Base-by-base conservation (phyloP, 2,888 invertebrate genomes). In the Drosophila emarginata region DNA sequence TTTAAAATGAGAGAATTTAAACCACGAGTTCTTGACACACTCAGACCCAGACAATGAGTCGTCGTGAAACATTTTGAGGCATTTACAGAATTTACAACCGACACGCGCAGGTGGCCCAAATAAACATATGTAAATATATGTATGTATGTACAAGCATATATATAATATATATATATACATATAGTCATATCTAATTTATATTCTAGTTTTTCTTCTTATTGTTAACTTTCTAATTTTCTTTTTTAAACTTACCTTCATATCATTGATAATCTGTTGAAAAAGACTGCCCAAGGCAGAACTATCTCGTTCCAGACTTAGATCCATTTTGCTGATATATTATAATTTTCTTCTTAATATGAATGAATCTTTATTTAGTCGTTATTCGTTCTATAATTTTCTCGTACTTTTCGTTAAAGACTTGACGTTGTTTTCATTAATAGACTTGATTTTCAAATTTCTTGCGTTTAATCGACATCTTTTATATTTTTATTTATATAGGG, bases 251-350 rank as follows among this genome's bases (percentile, higher is more conserved):
- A 98, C 98, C 96, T 98, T 98, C 96, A 99, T 96, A 92, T 99
- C 99, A 90, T 95, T 95, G 88, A 99, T 96, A 87, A 99, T 97
- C 92, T 97, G 97, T 93, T 98, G 97, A 92, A 98, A 98, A 84
- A 98, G 94, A 91, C 96, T 97, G 92, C 98, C 98, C 90, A 98
- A 93, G 82, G 97, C 97, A 91, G 96, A 96, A 91, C 96, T 96
- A 93, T 97, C 97, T 92, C 96, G 91, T 89, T 92, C 92, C 69
- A 92, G 88, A 76, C 90, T 92, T 73, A 92, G 89, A 90, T 92
- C 92, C 92, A 92, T 92, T 76, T 79, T 82, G 23, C 21, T 61
- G 26, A 9, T 18, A 26, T 54, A 39, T 5, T 68, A 37, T 57
- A 26, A 58, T 15, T 18, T 32, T 1, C 36, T 15, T 14, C 45